Evolutionary conservation across 2,113 vertebrate species (phyloP).

Genomic region (Neolamprologus falcicula): DNA sequence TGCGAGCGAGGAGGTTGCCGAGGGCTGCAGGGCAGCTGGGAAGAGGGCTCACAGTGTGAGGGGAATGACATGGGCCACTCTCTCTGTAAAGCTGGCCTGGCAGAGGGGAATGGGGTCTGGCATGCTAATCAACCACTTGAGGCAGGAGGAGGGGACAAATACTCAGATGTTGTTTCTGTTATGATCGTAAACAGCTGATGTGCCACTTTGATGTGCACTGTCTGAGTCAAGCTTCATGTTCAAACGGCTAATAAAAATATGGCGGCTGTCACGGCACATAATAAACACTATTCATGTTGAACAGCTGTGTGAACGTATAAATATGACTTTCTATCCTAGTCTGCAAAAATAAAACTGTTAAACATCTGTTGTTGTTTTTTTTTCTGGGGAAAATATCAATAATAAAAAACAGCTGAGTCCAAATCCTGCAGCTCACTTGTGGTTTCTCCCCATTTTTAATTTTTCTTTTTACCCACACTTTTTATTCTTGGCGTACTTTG

Average conservation of each 20-base stretch:
- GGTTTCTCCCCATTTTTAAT: background rate
- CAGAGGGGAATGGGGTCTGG: background rate
- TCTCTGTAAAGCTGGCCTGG: background rate
- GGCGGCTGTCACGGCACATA: background rate
- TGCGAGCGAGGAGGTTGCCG: background rate
- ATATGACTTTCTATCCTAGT: background rate
- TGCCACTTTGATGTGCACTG: background rate
- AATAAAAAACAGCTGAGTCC: background rate
- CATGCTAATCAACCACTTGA: conserved; percentile 31
- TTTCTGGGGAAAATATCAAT: background rate
- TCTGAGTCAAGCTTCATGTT: background rate
- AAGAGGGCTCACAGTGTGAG: background rate
- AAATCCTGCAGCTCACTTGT: background rate
- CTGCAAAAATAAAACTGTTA: background rate
- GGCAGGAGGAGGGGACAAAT: background rate
- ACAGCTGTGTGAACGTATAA: background rate
- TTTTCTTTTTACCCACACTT: background rate
- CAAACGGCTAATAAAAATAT: background rate
- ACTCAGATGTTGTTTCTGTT: background rate
- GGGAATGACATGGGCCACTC: background rate
- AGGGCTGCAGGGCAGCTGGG: background rate
- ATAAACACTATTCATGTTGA: background rate
- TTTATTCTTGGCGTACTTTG: background rate
- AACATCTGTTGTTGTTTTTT: background rate
- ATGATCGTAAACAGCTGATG: background rate